A percentile compares a stretch with the other conserved stretches of the same genome.
Conservation (phyloP, 2,888 invertebrate species). For the Hydroisotoma schaefferi region DNA sequence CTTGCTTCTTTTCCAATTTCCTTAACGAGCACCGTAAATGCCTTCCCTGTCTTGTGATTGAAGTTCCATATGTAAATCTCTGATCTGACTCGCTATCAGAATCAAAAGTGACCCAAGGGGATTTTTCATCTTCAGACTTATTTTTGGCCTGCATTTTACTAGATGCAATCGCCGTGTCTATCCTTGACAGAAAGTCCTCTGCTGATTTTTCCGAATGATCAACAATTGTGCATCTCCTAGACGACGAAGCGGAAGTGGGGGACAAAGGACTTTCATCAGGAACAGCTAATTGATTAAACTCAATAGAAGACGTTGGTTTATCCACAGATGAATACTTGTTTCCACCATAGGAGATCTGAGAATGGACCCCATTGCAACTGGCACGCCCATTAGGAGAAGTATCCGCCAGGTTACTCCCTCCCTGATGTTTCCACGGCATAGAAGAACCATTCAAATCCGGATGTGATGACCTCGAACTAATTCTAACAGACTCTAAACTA, state of each 20-base stretch:
- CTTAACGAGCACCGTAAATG: slow-evolving; percentile 75
- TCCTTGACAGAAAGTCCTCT: slow-evolving; percentile 53
- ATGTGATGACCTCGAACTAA: background rate
- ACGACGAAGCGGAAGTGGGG: slow-evolving; percentile 30
- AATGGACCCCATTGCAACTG: background rate
- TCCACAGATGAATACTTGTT: slow-evolving; percentile 8
- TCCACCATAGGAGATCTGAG: background rate
- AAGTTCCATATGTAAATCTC: slow-evolving; percentile 33
- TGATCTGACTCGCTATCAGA: slow-evolving; percentile 46
- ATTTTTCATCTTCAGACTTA: slow-evolving; percentile 45
- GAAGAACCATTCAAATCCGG: background rate
- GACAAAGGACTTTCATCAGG: slow-evolving; percentile 20
- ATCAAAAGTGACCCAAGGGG: slow-evolving; percentile 48
- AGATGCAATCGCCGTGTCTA: slow-evolving; percentile 53
- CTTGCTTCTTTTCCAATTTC: slow-evolving; percentile 77
- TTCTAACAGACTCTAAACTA: slow-evolving; percentile 26
- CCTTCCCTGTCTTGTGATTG: slow-evolving; percentile 71
- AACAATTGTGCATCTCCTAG: slow-evolving; percentile 26
- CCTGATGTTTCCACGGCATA: background rate
- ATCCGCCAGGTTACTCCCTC: background rate
- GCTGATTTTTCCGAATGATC: slow-evolving; percentile 49
- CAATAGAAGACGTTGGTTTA: background rate
- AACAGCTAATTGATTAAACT: slow-evolving; percentile 4
- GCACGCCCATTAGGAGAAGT: background rate
- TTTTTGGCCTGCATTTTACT: slow-evolving; percentile 51